phyloP scores from a whole-genome alignment of 2,113 vertebrate genomes.

The Pedionomus torquatus region DNA sequence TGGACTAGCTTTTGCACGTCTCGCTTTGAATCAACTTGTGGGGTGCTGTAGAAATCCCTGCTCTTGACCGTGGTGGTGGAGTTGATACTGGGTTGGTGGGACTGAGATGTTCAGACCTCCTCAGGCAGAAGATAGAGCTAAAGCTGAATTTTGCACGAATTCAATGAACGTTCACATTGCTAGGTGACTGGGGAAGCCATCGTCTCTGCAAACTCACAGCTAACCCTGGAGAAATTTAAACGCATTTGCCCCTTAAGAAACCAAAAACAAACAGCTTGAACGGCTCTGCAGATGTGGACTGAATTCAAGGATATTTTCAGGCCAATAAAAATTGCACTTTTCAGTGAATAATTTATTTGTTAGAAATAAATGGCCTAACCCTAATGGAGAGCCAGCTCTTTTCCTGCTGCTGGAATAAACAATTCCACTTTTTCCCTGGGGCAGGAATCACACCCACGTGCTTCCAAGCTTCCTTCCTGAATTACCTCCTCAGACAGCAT shows the following conservation, averaged over 20 bases:
- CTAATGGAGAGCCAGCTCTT: constrained; percentile 9
- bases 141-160: not conserved
- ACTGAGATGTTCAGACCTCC: not conserved
- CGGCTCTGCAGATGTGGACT: constrained; percentile 3
- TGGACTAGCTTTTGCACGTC: not conserved
- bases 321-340: not conserved
- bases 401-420: constrained; percentile 47
- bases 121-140: not conserved
- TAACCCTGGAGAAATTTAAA: not conserved
- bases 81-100: not conserved
- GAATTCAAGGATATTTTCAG: not conserved
- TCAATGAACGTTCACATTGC: rapidly evolving
- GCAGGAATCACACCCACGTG: constrained; percentile 45
- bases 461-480: constrained; percentile 48
- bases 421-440: constrained; percentile 34
- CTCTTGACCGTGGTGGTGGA: too few relatives aligned
- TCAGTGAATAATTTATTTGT: constrained; percentile 56
- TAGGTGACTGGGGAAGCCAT: not conserved
- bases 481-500: constrained; percentile 2
- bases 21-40: not conserved
- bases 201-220: not conserved
- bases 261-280: not conserved
- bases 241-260: not conserved
- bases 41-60: not conserved
- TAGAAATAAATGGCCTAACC: constrained; percentile 19